Evolutionary conservation across 2,888 invertebrate species (phyloP).

Genomic region (Plemyria rubiginata): DNA sequence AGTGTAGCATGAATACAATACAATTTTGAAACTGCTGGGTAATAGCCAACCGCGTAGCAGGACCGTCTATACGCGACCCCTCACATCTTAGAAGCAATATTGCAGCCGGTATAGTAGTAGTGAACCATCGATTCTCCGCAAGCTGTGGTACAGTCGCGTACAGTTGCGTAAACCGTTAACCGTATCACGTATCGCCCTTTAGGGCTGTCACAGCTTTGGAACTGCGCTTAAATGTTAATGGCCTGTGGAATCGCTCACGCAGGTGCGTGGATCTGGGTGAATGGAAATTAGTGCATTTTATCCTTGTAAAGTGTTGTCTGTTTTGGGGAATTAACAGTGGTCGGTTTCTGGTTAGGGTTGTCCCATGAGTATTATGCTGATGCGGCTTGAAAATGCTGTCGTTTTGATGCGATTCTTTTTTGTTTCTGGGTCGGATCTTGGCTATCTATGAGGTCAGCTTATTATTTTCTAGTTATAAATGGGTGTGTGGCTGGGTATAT

Average conservation of each 20-base stretch:
- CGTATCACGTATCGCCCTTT: constrained; percentile 36
- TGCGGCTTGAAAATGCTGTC: not conserved
- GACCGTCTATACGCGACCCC: too few relatives aligned
- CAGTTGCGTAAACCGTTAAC: constrained; percentile 36
- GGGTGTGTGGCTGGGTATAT: too few relatives aligned
- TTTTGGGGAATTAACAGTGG: constrained; percentile 4
- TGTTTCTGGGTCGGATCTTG: too few relatives aligned
- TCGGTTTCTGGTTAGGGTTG: constrained; percentile 1
- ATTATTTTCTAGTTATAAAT: too few relatives aligned
- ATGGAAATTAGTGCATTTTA: constrained; percentile 30
- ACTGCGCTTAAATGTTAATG: constrained; percentile 35
- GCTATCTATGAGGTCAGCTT: too few relatives aligned
- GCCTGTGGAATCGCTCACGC: constrained; percentile 29
- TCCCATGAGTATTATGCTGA: not conserved
- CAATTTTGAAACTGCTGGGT: too few relatives aligned
- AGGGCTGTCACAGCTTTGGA: constrained; percentile 33
- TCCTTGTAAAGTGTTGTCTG: constrained; percentile 9
- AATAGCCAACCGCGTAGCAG: too few relatives aligned
- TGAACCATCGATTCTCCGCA: constrained; percentile 1
- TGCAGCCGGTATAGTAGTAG: not conserved
- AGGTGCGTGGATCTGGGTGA: constrained; percentile 23
- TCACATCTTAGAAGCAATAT: too few relatives aligned
- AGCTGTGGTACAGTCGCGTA: constrained; percentile 27
- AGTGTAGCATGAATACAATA: too few relatives aligned
- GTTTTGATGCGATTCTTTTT: too few relatives aligned